Evolutionary conservation across 2,797 vertebrate genomes (phyloP).

Genomic region (Linurgus olivaceus): DNA sequence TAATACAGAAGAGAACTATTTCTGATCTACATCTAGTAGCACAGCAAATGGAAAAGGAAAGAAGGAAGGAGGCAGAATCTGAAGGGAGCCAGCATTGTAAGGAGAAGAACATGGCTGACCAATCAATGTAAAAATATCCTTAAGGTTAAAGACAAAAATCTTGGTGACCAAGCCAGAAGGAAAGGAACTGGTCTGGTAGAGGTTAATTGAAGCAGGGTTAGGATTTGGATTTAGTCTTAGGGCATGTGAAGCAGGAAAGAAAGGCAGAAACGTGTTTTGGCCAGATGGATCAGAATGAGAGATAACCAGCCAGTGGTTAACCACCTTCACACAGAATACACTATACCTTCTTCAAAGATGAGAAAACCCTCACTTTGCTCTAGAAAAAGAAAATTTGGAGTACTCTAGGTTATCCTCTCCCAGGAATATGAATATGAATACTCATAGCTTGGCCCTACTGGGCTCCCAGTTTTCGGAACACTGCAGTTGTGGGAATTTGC

Average conservation of each 20-base stretch:
- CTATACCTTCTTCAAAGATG: not conserved
- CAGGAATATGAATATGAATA: not conserved
- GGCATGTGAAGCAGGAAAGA: not conserved
- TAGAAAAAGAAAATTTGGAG: not conserved
- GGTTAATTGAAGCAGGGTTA: not conserved
- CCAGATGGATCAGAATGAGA: not conserved
- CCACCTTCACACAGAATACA: not conserved
- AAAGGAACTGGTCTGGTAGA: not conserved
- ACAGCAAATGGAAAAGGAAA: not conserved
- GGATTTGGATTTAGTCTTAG: not conserved
- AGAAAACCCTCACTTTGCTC: not conserved
- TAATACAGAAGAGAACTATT: not conserved
- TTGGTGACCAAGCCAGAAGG: not conserved
- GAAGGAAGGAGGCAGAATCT: not conserved
- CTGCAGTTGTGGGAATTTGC: not conserved
- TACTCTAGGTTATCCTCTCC: not conserved
- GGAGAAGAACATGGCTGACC: not conserved
- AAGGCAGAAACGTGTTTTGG: not conserved
- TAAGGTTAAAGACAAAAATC: not conserved
- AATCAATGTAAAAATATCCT: not conserved
- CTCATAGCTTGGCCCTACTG: not conserved
- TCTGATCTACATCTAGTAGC: not conserved
- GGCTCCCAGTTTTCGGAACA: not conserved
- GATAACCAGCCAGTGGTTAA: not conserved
- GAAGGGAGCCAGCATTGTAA: not conserved